These are phyloP conservation scores for Lordiphosa clarofinis DNA, from an alignment of 1,140 invertebrate species.

Conservation along the genomic window DNA sequence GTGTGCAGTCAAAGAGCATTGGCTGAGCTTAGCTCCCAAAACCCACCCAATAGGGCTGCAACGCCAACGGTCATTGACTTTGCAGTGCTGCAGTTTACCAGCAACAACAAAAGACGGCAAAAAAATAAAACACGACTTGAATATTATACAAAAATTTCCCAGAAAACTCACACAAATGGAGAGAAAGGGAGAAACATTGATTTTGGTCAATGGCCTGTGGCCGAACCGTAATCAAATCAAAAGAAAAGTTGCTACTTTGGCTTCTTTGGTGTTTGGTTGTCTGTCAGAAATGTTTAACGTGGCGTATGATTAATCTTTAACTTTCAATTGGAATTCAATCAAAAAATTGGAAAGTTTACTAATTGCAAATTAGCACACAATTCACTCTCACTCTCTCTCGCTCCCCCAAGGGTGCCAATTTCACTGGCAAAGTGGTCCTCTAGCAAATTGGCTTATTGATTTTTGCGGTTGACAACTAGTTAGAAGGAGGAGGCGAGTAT, in stretches of 20 bases:
- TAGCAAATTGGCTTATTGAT: conserved; percentile 23
- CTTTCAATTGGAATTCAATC: conserved; percentile 24
- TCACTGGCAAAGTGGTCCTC: background rate
- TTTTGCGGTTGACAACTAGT: conserved; percentile 6
- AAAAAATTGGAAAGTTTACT: conserved; percentile 24
- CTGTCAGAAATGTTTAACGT: conserved; percentile 53
- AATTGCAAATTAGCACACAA: conserved; percentile 55
- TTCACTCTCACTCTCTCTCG: background rate
- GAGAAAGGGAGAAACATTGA: conserved; percentile 40
- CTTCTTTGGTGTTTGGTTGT: conserved; percentile 16
- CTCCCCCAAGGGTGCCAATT: conserved; percentile 30
- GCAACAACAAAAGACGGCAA: conserved; percentile 58
- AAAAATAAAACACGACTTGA: conserved; percentile 22
- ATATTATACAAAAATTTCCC: conserved; percentile 32
- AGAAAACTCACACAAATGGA: conserved; percentile 3
- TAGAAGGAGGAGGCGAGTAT: too few relatives aligned
- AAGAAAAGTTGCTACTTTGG: conserved; percentile 26
- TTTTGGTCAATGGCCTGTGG: conserved; percentile 70
- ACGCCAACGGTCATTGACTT: conserved; percentile 62
- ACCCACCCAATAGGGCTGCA: conserved; percentile 9
- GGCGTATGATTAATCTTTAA: conserved; percentile 67
- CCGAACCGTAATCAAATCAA: conserved; percentile 43
- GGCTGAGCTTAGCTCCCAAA: conserved; percentile 16
- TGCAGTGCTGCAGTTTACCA: conserved; percentile 56
- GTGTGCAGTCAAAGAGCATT: conserved; percentile 71